Percentiles rank a stretch among this genome's conserved stretches.
Conservation (phyloP, 2,797 vertebrate genomes). For the Meriones psammophilus region DNA sequence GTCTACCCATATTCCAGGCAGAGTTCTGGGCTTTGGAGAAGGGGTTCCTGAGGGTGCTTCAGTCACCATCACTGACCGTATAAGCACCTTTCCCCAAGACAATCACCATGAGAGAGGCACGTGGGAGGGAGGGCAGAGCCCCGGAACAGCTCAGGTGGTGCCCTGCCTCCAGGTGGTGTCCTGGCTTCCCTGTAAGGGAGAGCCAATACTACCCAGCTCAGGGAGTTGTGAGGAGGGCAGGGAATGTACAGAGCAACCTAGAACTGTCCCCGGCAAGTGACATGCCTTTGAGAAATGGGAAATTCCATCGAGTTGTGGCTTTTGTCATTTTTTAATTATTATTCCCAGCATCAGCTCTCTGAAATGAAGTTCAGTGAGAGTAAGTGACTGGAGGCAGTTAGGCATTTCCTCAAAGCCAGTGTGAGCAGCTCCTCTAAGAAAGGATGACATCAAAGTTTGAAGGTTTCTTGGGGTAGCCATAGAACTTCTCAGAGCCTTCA, state of each 20-base stretch:
- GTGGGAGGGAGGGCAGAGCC: background rate
- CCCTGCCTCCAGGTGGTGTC: background rate
- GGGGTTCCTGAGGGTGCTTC: background rate
- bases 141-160: background rate
- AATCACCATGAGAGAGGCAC: background rate
- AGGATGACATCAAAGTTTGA: background rate
- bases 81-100: background rate
- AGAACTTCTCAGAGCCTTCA: background rate
- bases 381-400: background rate
- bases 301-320: constrained; percentile 19
- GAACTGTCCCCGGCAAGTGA: background rate
- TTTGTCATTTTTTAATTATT: background rate
- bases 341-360: background rate
- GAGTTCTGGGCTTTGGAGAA: background rate
- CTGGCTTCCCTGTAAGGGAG: background rate
- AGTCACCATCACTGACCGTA: background rate
- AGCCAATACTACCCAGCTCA: background rate
- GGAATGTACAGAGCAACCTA: background rate
- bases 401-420: background rate
- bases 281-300: background rate
- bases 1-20: background rate
- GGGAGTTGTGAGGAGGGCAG: background rate
- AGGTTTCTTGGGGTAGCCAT: background rate
- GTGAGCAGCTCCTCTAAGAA: background rate
- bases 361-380: constrained; percentile 16